Base-by-base conservation (phyloP, 2,888 invertebrate genomes). In the Matsumyia berberina region DNA sequence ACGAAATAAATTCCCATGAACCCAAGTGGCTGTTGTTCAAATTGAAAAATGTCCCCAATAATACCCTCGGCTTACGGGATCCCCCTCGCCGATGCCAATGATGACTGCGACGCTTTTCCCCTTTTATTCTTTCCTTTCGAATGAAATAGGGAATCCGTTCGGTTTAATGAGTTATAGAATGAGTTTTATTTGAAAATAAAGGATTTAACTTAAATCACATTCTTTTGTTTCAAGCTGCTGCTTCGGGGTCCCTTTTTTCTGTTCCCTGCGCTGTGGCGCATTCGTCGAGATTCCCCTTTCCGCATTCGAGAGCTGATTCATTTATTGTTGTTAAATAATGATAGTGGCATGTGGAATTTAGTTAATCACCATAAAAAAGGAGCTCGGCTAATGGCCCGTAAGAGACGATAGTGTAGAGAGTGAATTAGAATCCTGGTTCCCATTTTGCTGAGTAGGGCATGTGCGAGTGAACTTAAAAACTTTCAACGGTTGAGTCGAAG, bases 31-130 rank as follows among this genome's bases (percentile, higher is more conserved):
- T 55, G 53, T 64, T 64, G 17, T 24, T 64, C 53, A 44, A 73
- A 73, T 73, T 73, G 73, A 55, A 73, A 73, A 73, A 53, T 73
- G 64, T 64, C 62, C 33, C 35, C 73, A 19, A 42, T 73, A 73
- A 73, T 64, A 64, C 73, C 53, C 24, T 35, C 11, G 62, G 73
- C 73, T 73, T 73, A 64, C 15, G 55, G 62, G 62, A 33, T 31
- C 39, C 39, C 42, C 9, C 15, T 33, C 24, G 37, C 24, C 37
- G 73, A 53, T 62, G 62, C 53, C 49, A 49, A 49, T 53, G 73
- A 70, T 58, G 55, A 49, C 49, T 53, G 62, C 73, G 39, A 49
- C 39, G 42, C 42, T 31, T 24, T 37, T 12, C 35, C 9, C 12
- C 9, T 24, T 37, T 17, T 19, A n/a, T 11, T 58, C 11, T 15